These are phyloP conservation scores for Proisotoma minuta DNA, from an alignment of 2,888 invertebrate genomes.

Conservation along the genomic window DNA sequence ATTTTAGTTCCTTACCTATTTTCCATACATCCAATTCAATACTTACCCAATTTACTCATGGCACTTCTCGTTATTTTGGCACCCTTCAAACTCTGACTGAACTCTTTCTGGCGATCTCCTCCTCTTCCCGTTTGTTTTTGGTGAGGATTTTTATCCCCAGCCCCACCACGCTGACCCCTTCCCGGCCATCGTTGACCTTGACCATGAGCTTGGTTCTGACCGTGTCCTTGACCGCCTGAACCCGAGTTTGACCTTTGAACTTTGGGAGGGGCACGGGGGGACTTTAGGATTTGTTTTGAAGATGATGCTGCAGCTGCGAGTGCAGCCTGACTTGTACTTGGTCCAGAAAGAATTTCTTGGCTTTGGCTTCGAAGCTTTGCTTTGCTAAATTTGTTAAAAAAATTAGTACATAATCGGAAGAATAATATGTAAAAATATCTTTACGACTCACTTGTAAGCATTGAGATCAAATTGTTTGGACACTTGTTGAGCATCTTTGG, in stretches of 20 bases:
- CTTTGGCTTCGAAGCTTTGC: constrained; percentile 28
- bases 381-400: constrained; percentile 21
- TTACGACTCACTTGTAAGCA: constrained; percentile 36
- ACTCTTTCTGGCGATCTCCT: constrained; percentile 20
- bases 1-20: background rate
- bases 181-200: constrained; percentile 36
- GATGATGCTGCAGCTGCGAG: constrained; percentile 27
- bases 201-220: too few species aligned
- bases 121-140: too few species aligned
- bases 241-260: constrained; percentile 43
- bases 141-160: constrained; percentile 19
- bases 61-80: constrained; percentile 44
- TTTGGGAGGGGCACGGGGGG: constrained; percentile 30
- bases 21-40: too few species aligned
- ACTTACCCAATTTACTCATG: constrained; percentile 4
- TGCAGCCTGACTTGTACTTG: constrained; percentile 37
- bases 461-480: constrained; percentile 47
- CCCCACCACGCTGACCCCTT: constrained; percentile 15
- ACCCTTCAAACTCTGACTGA: constrained; percentile 31
- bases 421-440: background rate
- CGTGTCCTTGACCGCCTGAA: constrained; percentile 15
- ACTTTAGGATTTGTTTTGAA: constrained; percentile 16
- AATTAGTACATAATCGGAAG: constrained; percentile 1
- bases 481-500: constrained; percentile 37
- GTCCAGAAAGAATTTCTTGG: constrained; percentile 35